phyloP scores from a whole-genome alignment of 2,888 invertebrate genomes.

The Polymixis lichenea region DNA sequence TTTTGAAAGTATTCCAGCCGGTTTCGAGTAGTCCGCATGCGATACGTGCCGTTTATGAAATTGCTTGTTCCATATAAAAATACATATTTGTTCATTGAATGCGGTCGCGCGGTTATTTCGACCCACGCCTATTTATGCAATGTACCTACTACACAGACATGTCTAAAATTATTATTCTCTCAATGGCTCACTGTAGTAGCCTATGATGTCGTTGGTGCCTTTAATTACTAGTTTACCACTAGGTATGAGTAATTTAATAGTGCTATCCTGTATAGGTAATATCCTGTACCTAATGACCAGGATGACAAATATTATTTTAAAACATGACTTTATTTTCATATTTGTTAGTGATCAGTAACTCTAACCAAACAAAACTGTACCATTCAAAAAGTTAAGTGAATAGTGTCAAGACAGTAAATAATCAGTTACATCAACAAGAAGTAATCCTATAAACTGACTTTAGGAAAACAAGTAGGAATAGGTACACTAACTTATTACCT shows the following conservation, averaged over 20 bases:
- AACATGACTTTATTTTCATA: too few species aligned
- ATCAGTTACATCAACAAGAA: too few species aligned
- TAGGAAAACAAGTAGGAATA: background rate
- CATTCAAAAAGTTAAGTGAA: background rate
- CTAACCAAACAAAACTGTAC: background rate
- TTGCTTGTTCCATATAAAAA: conserved; percentile 26
- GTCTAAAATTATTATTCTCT: conserved; percentile 2
- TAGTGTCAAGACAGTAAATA: background rate
- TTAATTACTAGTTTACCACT: background rate
- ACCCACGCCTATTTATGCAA: conserved; percentile 33
- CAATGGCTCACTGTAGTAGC: background rate
- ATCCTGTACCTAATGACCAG: background rate
- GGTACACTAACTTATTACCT: background rate
- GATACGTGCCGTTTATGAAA: conserved; percentile 5
- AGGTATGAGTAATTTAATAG: background rate
- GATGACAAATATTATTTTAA: too few species aligned
- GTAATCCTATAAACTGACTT: background rate
- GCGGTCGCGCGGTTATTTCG: conserved; percentile 34
- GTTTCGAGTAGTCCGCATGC: conserved; percentile 19
- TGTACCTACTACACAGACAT: background rate
- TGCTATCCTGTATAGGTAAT: background rate
- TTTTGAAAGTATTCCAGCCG: conserved; percentile 36
- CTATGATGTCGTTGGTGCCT: background rate
- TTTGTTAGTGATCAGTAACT: background rate
- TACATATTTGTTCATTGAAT: conserved; percentile 34